Evolutionary conservation across 35 echinoderm and acorn worm genomes (phyloP), one percentile per base, ranked within the genome.

Genomic region (Lytechinus pictus): DNA sequence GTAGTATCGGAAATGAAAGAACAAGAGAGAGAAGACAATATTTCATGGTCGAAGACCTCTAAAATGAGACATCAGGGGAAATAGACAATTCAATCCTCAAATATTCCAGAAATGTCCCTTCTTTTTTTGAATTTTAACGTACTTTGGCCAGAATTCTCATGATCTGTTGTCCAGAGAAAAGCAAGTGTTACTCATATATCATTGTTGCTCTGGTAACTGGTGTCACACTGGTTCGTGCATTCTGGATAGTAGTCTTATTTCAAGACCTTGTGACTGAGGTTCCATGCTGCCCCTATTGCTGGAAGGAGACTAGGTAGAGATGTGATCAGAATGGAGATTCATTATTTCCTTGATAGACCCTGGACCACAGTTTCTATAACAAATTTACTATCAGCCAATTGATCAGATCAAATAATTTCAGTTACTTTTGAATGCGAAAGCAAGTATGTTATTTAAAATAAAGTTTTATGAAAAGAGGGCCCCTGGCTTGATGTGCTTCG

Each of bases 161-260:
- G 16, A 60, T 10, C 16, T 79, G 88, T 90, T 10, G 52, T 90
- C 88, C 52, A 90, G 52, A 54, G 88, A 54, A 44, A 12, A 90
- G 88, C 52, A 54, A 90, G 88, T 52, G 88, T 51, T 90, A 54
- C 28, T 27, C 88, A 52, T 90, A 90, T 90, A 90, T 90, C 88
- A 90, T 54, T 21, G 5, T 90, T 10, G 27, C 88, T 21, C 52
- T 90, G 29, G 28, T 33, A 90, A 90, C 52, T 6, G 19, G 6
- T 79, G 19, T 19, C 12, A 79, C n/a, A 2, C 66, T 24, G 66
- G n/a, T 79, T 60, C 4, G 66, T n/a, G 16, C 21, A 5, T 16
- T 79, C 4, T n/a, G 21, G 12, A 24, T 16, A 44, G 33, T 44
- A 44, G 33, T 44, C 33, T 44, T 44, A 44, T 44, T 2, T 44